These are phyloP conservation scores for Heterodera filipjevi DNA, from an alignment of 2,888 invertebrate species.

Conservation along the genomic window DNA sequence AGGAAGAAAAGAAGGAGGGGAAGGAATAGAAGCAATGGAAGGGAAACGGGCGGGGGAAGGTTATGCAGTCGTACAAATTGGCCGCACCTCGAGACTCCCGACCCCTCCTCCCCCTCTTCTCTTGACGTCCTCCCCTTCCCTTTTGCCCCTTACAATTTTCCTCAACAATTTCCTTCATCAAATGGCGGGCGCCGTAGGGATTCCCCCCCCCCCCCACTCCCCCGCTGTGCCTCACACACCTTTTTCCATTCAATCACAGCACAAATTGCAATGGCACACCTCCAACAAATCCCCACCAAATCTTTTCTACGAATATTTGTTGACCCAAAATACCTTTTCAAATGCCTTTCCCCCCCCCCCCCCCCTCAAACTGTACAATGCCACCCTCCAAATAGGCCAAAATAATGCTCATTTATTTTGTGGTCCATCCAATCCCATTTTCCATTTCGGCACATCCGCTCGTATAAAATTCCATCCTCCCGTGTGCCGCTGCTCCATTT, in stretches of 20 bases:
- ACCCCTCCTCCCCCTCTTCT: neutral
- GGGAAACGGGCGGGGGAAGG: neutral
- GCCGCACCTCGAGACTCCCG: neutral
- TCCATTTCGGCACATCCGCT: conserved; percentile 4
- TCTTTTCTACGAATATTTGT: neutral
- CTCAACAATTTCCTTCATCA: conserved; percentile 4
- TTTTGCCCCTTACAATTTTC: neutral
- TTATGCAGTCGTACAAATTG: neutral
- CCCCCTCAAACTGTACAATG: neutral
- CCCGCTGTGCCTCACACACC: neutral
- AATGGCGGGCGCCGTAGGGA: conserved; percentile 2
- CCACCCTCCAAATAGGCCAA: neutral
- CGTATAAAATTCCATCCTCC: conserved; percentile 21
- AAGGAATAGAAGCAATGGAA: neutral
- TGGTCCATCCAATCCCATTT: conserved; percentile 8
- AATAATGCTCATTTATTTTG: neutral
- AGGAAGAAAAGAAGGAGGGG: neutral
- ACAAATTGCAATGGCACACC: neutral
- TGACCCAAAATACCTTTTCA: neutral
- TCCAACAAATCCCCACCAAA: neutral
- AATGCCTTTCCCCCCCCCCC: neutral
- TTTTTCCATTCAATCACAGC: neutral
- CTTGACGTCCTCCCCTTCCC: neutral
- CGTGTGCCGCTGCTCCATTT: neutral
- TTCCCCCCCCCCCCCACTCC: neutral